Conservation (phyloP, 2,888 invertebrate species). For the Phyto melanocephala region DNA sequence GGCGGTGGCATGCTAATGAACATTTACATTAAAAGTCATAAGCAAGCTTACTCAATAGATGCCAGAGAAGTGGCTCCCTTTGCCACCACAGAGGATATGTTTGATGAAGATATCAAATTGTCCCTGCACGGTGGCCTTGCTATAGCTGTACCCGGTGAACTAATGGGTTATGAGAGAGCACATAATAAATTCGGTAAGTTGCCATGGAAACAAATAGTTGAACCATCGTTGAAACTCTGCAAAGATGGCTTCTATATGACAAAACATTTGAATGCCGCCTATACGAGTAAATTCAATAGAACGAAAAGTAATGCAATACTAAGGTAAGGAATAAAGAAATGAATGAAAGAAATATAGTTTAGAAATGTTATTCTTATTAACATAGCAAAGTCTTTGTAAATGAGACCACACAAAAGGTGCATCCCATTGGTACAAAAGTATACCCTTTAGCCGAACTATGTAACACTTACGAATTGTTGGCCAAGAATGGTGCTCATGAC, state of each 20-base stretch:
- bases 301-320: slow-evolving; percentile 71
- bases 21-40: slow-evolving; percentile 83
- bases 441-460: slow-evolving; percentile 84
- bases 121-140: slow-evolving; percentile 82
- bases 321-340: slow-evolving; percentile 78
- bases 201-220: slow-evolving; percentile 85
- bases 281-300: slow-evolving; percentile 73
- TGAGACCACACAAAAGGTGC: slow-evolving; percentile 80
- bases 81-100: slow-evolving; percentile 80
- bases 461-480: slow-evolving; percentile 84
- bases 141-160: slow-evolving; percentile 90
- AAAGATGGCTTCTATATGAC: slow-evolving; percentile 83
- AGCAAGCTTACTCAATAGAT: slow-evolving; percentile 83
- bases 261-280: slow-evolving; percentile 80
- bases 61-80: slow-evolving; percentile 88
- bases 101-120: slow-evolving; percentile 63
- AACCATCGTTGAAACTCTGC: slow-evolving; percentile 83
- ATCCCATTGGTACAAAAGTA: slow-evolving; percentile 82
- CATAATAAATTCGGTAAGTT: slow-evolving; percentile 86
- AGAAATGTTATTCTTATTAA: not conserved
- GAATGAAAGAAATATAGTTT: not conserved
- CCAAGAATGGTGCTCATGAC: slow-evolving; percentile 85
- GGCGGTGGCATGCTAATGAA: slow-evolving; percentile 91
- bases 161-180: slow-evolving; percentile 88
- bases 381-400: slow-evolving; percentile 81